These are phyloP conservation scores for Thecocarcelia acutangulata DNA, from an alignment of 2,888 invertebrate genomes.

Conservation along the genomic window DNA sequence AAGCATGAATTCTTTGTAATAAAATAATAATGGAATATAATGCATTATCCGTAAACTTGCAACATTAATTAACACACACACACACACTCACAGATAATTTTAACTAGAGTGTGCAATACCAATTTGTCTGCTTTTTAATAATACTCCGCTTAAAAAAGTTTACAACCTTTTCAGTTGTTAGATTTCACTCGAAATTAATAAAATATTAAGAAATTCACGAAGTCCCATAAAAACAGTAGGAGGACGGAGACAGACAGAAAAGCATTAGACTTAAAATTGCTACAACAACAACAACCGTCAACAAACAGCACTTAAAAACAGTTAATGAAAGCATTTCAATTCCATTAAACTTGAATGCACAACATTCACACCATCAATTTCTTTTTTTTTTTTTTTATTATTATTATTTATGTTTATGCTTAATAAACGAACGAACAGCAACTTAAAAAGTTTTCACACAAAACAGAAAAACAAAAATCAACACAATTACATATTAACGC, in stretches of 20 bases:
- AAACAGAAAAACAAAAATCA: conserved; percentile 12
- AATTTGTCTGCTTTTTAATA: conserved; percentile 20
- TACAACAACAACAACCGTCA: conserved; percentile 31
- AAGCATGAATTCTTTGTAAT: no score
- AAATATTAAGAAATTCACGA: conserved; percentile 39
- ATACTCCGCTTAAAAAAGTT: neutral
- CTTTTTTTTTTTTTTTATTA: neutral
- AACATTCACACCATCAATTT: conserved; percentile 19
- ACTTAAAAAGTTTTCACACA: conserved; percentile 3
- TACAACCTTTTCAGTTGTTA: neutral
- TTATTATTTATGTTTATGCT: no score
- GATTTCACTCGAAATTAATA: conserved; percentile 46
- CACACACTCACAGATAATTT: neutral
- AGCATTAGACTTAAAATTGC: neutral
- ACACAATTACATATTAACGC: conserved; percentile 13
- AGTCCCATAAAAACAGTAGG: conserved; percentile 28
- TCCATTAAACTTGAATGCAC: conserved; percentile 7
- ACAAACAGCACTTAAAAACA: conserved; percentile 42
- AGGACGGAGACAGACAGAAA: conserved; percentile 29
- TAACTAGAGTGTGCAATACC: conserved; percentile 7
- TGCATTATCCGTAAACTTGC: no score
- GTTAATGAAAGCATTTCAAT: conserved; percentile 59
- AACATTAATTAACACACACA: no score
- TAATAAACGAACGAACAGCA: neutral
- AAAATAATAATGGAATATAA: no score